A percentile compares a stretch with the other conserved stretches of the same genome.
Conservation (phyloP, 2,113 vertebrate species). For the Uropsilus gracilis region DNA sequence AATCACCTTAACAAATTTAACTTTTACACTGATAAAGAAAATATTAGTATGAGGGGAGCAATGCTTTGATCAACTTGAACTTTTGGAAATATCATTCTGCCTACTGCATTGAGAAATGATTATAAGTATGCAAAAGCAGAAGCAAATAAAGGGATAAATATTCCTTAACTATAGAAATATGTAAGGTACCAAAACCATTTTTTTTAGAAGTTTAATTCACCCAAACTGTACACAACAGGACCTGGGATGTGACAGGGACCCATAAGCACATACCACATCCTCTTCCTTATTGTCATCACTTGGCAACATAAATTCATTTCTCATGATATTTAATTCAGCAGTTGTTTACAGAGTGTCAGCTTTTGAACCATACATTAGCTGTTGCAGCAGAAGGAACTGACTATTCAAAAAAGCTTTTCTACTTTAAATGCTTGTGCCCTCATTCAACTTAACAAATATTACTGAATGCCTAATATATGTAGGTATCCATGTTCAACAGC, state of each 20-base stretch:
- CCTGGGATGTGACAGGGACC: fast-evolving
- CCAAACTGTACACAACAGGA: neutral
- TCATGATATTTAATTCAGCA: neutral
- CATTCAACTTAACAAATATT: conserved; percentile 6
- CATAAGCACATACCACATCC: neutral
- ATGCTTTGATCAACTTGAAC: neutral
- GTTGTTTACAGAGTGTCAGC: neutral
- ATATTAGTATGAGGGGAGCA: neutral
- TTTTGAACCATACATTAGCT: neutral
- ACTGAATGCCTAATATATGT: neutral
- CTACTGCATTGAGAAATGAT: neutral
- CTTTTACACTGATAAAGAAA: too few species aligned
- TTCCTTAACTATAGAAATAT: neutral
- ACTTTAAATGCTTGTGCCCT: neutral
- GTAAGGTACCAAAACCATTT: neutral
- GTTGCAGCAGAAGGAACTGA: neutral
- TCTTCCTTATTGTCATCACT: neutral
- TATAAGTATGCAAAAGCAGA: neutral
- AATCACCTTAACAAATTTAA: too few species aligned
- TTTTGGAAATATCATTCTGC: neutral
- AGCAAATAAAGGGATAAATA: neutral
- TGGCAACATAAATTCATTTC: neutral
- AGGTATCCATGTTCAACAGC: conserved; percentile 43
- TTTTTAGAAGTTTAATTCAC: neutral
- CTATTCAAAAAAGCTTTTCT: neutral